Evolutionary conservation across 2,113 vertebrate genomes (phyloP), one percentile per base, ranked within the genome.

Genomic region (Lasiurus borealis): DNA sequence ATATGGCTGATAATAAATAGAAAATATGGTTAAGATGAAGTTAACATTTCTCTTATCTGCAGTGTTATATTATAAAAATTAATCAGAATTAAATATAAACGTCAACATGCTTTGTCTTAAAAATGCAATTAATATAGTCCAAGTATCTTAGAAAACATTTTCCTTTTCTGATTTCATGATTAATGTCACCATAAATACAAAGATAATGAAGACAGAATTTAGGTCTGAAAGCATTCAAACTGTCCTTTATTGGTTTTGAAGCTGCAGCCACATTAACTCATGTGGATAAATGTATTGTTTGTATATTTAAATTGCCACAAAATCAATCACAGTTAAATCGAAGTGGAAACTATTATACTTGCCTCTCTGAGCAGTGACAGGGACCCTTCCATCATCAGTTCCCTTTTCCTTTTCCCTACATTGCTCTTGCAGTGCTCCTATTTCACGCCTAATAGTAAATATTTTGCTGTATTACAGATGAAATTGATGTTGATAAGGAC

Each of bases 61-160:
- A 14, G 9, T 91, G n/a, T 66, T 96, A 52, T 85, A 44, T 80
- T 96, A 76, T 11, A 0, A 18, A 96, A 96, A 98, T 98, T 93
- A 92, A 97, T 96, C 34, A 94, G 46, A 97, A 97, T 96, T 97
- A 97, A 96, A 96, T 50, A 92, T 6, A 92, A 98, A 93, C 25
- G 89, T 31, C 50, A 85, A n/a, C 83, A 96, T 95, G 1, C 15
- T 31, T 11, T 94, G 50, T 96, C 34, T 93, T 94, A 77, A 95
- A 97, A 97, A 10, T 87, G 0, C 25, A 97, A 90, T 87, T 96
- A 95, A 73, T 93, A 88, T 94, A 84, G 75, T 95, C 57, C 62
- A 95, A 98, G 90, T 94, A 1, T 87, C 11, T 94, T 75, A 19
- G 64, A 95, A 95, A 91, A 16, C 57, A 40, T 89, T 96, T 97